Conservation (phyloP, 2,888 invertebrate genomes). For the Abrostola triplasia region DNA sequence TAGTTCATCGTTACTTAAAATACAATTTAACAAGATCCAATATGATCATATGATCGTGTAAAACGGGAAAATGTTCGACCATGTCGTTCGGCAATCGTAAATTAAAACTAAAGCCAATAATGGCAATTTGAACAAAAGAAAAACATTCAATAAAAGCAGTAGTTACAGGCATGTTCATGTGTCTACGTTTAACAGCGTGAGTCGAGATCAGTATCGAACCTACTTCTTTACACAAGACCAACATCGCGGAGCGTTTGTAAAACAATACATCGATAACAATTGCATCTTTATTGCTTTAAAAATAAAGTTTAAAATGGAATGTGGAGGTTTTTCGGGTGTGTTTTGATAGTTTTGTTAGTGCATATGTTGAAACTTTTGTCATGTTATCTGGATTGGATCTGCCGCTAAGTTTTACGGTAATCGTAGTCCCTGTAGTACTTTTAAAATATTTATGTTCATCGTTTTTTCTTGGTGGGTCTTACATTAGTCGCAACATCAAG, state of each 20-base stretch:
- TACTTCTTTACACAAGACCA: slow-evolving; percentile 69
- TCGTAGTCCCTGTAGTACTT: slow-evolving; percentile 68
- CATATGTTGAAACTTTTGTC: slow-evolving; percentile 79
- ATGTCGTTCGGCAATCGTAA: slow-evolving; percentile 31
- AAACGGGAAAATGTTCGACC: slow-evolving; percentile 16
- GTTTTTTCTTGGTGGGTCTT: slow-evolving; percentile 63
- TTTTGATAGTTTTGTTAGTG: slow-evolving; percentile 44
- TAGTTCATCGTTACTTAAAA: slow-evolving; percentile 35
- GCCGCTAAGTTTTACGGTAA: slow-evolving; percentile 81
- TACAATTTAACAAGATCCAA: slow-evolving; percentile 22
- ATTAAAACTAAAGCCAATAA: slow-evolving; percentile 55
- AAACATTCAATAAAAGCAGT: slow-evolving; percentile 68
- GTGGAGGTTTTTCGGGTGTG: slow-evolving; percentile 19
- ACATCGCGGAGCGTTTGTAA: slow-evolving; percentile 11
- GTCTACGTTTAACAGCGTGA: slow-evolving; percentile 69
- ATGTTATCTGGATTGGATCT: slow-evolving; percentile 78
- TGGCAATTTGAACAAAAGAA: slow-evolving; percentile 52
- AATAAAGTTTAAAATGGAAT: slow-evolving; percentile 28
- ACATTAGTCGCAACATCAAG: slow-evolving; percentile 57
- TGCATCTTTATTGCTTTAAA: slow-evolving; percentile 5
- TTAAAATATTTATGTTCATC: slow-evolving; percentile 71
- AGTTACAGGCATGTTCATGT: slow-evolving; percentile 74
- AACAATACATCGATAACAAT: slow-evolving; percentile 5
- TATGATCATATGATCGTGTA: slow-evolving; percentile 3
- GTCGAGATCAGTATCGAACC: slow-evolving; percentile 75